A percentile compares a stretch with the other conserved stretches of the same genome.
These are phyloP conservation scores for Papilio polytes DNA, from an alignment of 1,140 invertebrate species.

Conservation along the genomic window DNA sequence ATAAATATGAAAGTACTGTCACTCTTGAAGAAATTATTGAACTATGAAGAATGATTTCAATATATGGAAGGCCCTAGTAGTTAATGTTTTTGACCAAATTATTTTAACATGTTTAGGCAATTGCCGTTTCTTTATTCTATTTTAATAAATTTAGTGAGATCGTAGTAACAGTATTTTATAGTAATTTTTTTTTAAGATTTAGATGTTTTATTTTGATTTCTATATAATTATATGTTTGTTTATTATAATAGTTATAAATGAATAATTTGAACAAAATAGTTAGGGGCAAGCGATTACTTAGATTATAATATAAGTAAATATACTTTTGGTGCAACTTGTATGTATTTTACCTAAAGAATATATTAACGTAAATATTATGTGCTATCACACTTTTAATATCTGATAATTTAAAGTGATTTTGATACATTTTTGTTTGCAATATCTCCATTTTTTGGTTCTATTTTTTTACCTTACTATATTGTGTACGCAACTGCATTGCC, in stretches of 20 bases:
- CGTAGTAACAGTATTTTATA: constrained; percentile 15
- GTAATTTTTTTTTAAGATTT: not conserved
- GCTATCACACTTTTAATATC: not conserved
- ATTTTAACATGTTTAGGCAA: not conserved
- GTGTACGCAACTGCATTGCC: not conserved
- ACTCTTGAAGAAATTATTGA: too few relatives aligned
- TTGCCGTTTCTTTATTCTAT: not conserved
- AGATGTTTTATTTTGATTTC: not conserved
- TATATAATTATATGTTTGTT: not conserved
- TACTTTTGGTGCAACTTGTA: not conserved
- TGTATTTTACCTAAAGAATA: not conserved
- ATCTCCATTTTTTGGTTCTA: not conserved
- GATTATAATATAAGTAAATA: not conserved
- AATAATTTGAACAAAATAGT: constrained; percentile 9
- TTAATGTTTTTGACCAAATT: not conserved
- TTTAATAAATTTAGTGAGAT: not conserved
- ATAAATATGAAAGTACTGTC: too few relatives aligned
- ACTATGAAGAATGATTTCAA: too few relatives aligned
- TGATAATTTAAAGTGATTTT: not conserved
- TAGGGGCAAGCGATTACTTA: not conserved
- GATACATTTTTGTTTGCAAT: not conserved
- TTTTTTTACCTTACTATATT: not conserved
- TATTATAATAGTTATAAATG: not conserved
- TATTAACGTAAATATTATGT: not conserved
- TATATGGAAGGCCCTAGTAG: too few relatives aligned